Base-by-base conservation (phyloP, 2,888 invertebrate species). In the Tridacna crocea region DNA sequence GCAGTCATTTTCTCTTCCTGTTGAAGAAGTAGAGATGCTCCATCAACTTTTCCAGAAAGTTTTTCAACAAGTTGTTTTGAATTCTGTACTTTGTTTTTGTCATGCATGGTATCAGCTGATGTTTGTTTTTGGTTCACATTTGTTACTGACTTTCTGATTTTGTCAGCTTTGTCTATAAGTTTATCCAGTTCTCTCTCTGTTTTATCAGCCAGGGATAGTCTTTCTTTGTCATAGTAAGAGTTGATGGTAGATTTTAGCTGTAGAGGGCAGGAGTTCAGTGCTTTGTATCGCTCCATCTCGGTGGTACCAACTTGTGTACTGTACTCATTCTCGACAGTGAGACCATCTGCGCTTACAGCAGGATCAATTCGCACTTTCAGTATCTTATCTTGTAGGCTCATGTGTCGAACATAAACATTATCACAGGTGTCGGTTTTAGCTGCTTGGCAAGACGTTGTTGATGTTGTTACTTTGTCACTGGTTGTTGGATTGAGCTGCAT, bases 201-300 rank as follows among this genome's bases (percentile, higher is more conserved):
- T 58, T 75, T 70, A 19, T 82, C 27, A 4, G 79, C 79, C 0
- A 88, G 80, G 19, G 74, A 74, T 60, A 89, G 72, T 78, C 87
- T 79, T 72, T 90, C 88, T 55, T 88, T 82, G 80, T 91, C 90
- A 77, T 87, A 90, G 82, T 88, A 89, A 17, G 73, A 70, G 77
- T 90, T 90, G 36, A 90, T 87, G 17, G 86, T 82, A 19, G 68
- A 70, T 70, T 89, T 90, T 13, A 82, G 79, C 3, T 79, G 68
- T 65, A 84, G 82, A n/a, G 87, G 81, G 26, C 86, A 89, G 1
- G 86, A 87, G 75, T 82, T 74, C 12, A 91, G 86, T 4, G 90
- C 90, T 72, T 88, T 82, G 80, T 90, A 90, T 0, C 91, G 86
- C 0, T 87, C 87, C 85, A 88, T 89, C 74, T 91, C 91, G 3